phyloP scores from a whole-genome alignment of 2,888 invertebrate species.

The Apodemia hepburni region DNA sequence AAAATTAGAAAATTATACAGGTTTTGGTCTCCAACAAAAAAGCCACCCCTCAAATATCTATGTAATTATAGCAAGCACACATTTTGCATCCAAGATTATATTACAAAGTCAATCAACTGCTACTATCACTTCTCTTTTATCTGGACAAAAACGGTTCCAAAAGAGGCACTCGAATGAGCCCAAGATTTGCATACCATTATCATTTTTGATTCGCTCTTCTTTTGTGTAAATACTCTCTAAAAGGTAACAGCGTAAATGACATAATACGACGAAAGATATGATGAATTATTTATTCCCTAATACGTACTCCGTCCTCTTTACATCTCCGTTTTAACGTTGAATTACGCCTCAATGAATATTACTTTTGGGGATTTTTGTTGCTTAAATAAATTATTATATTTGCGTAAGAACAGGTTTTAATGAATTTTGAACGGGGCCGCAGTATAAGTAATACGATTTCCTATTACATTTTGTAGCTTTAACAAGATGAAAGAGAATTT shows the following conservation, averaged over 20 bases:
- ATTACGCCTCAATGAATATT: slow-evolving; percentile 73
- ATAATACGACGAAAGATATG: slow-evolving; percentile 74
- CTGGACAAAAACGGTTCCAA: slow-evolving; percentile 34
- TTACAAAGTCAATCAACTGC: slow-evolving; percentile 26
- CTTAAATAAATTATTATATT: slow-evolving; percentile 76
- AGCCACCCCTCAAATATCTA: background rate
- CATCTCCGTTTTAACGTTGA: slow-evolving; percentile 54
- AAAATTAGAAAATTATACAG: background rate
- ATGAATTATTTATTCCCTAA: slow-evolving; percentile 77
- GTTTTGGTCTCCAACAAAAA: background rate
- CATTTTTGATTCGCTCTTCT: slow-evolving; percentile 80
- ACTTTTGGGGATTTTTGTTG: slow-evolving; percentile 74
- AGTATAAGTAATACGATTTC: slow-evolving; percentile 49
- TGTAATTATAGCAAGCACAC: slow-evolving; percentile 1
- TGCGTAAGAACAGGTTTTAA: slow-evolving; percentile 72
- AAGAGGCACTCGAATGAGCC: slow-evolving; percentile 53
- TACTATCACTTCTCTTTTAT: slow-evolving; percentile 31
- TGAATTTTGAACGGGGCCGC: slow-evolving; percentile 62
- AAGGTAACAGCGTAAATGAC: slow-evolving; percentile 76
- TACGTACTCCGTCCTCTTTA: slow-evolving; percentile 49
- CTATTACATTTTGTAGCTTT: slow-evolving; percentile 47
- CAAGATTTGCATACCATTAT: slow-evolving; percentile 78
- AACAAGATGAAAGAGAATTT: slow-evolving; percentile 60
- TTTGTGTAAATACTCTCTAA: slow-evolving; percentile 75
- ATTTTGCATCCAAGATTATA: slow-evolving; percentile 8